Conservation (phyloP, 1,140 invertebrate genomes). For the Macrobrachium rosenbergii region DNA sequence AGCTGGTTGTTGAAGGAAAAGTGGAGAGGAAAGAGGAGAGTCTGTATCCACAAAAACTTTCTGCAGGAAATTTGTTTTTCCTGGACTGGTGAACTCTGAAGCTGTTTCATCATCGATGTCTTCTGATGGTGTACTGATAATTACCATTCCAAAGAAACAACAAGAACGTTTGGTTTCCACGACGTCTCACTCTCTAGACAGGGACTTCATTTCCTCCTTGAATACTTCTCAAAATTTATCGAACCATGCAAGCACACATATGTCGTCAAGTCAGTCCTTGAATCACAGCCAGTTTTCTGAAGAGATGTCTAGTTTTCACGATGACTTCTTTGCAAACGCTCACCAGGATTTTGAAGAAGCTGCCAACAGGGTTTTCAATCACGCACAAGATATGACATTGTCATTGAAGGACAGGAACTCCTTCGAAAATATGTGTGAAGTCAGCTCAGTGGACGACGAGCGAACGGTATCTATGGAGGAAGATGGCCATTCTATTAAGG, state of each 20-base stretch:
- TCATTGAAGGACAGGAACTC: neutral
- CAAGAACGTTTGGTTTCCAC: neutral
- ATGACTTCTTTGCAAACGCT: constrained; percentile 7
- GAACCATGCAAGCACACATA: neutral
- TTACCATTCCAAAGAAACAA: neutral
- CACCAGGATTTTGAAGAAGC: neutral
- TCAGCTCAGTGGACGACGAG: neutral
- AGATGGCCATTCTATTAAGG: no score
- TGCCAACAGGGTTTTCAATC: neutral
- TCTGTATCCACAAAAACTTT: constrained; percentile 42
- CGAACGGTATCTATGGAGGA: no score
- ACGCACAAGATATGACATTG: no score
- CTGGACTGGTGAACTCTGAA: constrained; percentile 30
- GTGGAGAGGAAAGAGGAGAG: constrained; percentile 34
- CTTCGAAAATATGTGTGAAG: neutral
- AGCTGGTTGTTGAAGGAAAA: constrained; percentile 46
- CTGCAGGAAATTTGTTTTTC: constrained; percentile 17
- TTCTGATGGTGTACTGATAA: neutral
- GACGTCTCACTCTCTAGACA: no score
- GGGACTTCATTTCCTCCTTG: no score
- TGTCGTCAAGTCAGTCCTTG: neutral
- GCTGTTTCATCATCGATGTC: neutral
- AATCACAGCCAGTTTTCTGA: neutral
- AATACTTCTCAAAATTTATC: no score
- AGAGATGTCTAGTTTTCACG: neutral